Conservation (phyloP, 2,113 vertebrate genomes). For the Scopus umbretta region DNA sequence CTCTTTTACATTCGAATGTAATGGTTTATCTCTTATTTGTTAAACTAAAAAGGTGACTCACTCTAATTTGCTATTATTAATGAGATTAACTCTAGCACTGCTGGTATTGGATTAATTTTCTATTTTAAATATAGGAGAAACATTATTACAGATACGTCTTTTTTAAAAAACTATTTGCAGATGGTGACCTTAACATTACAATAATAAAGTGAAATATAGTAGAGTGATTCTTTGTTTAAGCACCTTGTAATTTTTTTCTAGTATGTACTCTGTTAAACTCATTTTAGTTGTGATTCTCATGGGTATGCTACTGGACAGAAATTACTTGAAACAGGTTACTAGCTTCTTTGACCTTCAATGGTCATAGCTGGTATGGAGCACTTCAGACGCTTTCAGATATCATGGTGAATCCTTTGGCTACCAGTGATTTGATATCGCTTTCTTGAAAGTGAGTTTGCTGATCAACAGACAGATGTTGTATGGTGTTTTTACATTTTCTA, state of each 20-base stretch:
- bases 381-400: background rate
- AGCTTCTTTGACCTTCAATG: background rate
- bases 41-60: background rate
- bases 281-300: background rate
- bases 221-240: background rate
- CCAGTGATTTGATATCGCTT: background rate
- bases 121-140: background rate
- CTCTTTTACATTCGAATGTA: background rate
- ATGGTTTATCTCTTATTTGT: background rate
- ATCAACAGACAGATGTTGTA: background rate
- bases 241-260: background rate
- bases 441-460: background rate
- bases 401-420: background rate
- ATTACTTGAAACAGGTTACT: background rate
- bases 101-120: background rate
- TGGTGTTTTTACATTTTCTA: background rate
- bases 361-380: background rate
- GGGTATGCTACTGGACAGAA: background rate
- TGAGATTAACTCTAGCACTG: background rate
- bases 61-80: background rate
- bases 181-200: background rate
- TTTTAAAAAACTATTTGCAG: background rate
- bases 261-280: background rate
- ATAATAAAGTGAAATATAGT: background rate
- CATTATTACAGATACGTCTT: background rate